Evolutionary conservation across 2,113 vertebrate genomes (phyloP).

Genomic region (Eleginops maclovinus): DNA sequence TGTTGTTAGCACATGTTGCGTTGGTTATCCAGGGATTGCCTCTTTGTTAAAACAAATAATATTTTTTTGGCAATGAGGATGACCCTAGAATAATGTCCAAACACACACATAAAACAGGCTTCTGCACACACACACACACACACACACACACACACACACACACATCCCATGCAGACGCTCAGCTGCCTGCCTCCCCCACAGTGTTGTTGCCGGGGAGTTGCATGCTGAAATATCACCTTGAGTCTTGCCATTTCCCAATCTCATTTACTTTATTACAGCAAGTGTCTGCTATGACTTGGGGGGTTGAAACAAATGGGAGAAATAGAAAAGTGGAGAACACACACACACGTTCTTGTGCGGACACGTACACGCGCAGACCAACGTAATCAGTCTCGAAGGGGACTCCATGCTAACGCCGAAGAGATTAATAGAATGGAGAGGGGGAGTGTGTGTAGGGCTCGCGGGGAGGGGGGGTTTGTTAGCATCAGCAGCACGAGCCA

Average conservation of each 20-base stretch:
- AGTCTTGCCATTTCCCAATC: slow-evolving; percentile 79
- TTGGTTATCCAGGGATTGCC: background rate
- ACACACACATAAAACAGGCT: slow-evolving; percentile 2
- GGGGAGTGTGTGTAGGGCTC: slow-evolving; percentile 27
- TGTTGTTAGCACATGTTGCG: background rate
- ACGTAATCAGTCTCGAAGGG: slow-evolving; percentile 66
- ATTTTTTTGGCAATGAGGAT: background rate
- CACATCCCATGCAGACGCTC: slow-evolving; percentile 58
- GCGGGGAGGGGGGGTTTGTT: background rate
- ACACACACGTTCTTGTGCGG: background rate
- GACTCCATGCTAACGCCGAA: slow-evolving; percentile 38
- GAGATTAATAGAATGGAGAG: slow-evolving; percentile 71
- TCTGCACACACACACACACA: slow-evolving; percentile 19
- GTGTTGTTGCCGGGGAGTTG: slow-evolving; percentile 67
- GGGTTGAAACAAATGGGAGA: slow-evolving; percentile 60
- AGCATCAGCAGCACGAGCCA: slow-evolving; percentile 39
- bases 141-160: background rate
- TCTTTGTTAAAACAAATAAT: background rate
- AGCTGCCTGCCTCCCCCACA: slow-evolving; percentile 47
- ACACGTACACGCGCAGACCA: slow-evolving; percentile 25
- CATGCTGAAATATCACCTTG: slow-evolving; percentile 80
- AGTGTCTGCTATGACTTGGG: slow-evolving; percentile 69
- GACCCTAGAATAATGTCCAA: background rate
- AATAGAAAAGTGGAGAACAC: slow-evolving; percentile 48
- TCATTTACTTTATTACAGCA: slow-evolving; percentile 82